Base-by-base conservation (phyloP, 2,113 vertebrate genomes). In the Melospiza melodia region DNA sequence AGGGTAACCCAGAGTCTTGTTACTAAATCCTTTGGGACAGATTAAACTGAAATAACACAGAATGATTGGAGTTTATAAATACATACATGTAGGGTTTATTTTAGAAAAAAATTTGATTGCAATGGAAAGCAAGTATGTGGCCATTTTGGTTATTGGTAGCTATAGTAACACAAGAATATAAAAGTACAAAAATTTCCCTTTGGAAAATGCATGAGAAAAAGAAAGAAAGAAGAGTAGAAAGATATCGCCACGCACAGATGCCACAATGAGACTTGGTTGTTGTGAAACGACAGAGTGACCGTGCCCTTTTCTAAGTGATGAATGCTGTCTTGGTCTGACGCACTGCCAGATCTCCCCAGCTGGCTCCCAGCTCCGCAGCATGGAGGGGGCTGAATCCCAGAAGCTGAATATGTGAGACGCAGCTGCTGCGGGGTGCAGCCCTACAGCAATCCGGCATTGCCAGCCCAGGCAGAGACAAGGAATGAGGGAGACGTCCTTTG, bases 201-300 rank as follows among this genome's bases (percentile, higher is more conserved):
- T 58, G 13, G 35, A 35, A 49, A 75, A 58, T 16, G 5, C 24
- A 25, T 20, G 7, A 66, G 30, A 49, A 24, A 75, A 57, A 48
- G 49, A 41, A 58, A 30, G 19, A 58, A 24, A 51, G 8, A 24
- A 35, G 30, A 65, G 30, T n/a, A 19, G 20, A 76, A 75, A 67
- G 8, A 74, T 25, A n/a, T 2, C 1, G 1, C 30, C 19, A 49
- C 2, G 13, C 35, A 35, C 12, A 15, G 11, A 28, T 28, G 14
- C 39, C 5, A 13, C 39, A 46, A 24, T 3, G 35, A 10, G 23
- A 41, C 8, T 30, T 41, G 24, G 20, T 41, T 30, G 8, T 13
- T 66, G 10, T 20, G 35, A 49, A 58, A 39, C 35, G 15, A 49
- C 9, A 48, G 22, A 65, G 41, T 57, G 24, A 18, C 48, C 37